These are phyloP conservation scores for Cyphomyrus discorhynchus DNA, from an alignment of 2,113 vertebrate species.

Conservation along the genomic window DNA sequence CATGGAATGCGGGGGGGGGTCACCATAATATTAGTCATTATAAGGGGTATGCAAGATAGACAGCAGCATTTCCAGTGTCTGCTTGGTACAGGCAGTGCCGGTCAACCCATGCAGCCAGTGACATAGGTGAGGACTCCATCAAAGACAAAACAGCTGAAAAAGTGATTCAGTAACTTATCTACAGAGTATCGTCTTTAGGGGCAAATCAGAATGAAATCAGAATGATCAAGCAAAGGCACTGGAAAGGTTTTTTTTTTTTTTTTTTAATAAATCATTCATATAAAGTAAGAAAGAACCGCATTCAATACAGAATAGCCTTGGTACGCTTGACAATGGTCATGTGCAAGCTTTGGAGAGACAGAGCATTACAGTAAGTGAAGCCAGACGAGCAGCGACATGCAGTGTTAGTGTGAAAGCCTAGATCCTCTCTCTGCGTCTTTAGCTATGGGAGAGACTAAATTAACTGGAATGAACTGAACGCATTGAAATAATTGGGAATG, in stretches of 20 bases:
- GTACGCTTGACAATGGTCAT: background rate
- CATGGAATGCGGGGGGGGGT: background rate
- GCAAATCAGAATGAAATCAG: background rate
- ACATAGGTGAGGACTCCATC: background rate
- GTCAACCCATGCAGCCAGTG: background rate
- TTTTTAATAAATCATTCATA: background rate
- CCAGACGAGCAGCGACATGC: background rate
- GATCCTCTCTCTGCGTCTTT: background rate
- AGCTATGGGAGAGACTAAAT: background rate
- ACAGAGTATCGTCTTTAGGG: background rate
- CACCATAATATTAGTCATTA: background rate
- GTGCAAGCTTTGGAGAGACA: background rate
- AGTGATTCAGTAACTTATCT: background rate
- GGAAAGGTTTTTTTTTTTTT: background rate
- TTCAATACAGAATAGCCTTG: background rate
- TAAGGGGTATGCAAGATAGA: background rate
- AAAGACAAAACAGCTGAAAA: background rate
- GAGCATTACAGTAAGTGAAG: background rate
- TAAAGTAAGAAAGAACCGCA: background rate
- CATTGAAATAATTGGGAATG: background rate
- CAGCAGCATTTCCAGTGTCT: background rate
- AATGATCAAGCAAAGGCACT: background rate
- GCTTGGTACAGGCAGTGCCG: background rate
- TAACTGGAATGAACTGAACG: background rate
- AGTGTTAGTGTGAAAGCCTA: background rate